Evolutionary conservation across 2,113 vertebrate genomes (phyloP).

Genomic region (Glareola pratincola): DNA sequence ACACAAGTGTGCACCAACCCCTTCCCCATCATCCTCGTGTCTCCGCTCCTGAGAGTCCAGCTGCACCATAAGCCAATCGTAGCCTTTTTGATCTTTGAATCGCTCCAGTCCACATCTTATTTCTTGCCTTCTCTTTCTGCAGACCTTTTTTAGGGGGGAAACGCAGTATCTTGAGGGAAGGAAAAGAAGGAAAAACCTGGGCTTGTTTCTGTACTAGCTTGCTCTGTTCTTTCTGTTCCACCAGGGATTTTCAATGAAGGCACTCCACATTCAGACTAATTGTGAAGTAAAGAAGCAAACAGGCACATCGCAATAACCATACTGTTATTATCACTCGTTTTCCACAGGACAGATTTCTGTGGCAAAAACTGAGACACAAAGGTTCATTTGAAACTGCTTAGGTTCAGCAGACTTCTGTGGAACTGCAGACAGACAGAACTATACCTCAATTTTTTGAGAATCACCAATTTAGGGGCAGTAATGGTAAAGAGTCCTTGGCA

Average conservation of each 20-base stretch:
- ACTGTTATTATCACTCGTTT: background rate
- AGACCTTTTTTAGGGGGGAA: background rate
- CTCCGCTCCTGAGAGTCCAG: background rate
- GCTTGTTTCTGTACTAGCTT: background rate
- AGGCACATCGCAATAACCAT: background rate
- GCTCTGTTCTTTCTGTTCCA: background rate
- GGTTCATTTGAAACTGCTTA: background rate
- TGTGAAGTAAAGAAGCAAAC: background rate
- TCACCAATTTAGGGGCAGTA: background rate
- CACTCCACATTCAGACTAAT: background rate
- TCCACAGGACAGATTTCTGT: background rate
- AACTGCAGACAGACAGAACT: background rate
- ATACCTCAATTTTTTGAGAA: background rate
- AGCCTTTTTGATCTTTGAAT: background rate
- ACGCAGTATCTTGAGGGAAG: background rate
- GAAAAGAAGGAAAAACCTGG: background rate
- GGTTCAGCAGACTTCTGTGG: background rate
- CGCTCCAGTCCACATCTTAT: background rate
- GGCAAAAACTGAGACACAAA: background rate
- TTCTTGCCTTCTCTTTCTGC: background rate
- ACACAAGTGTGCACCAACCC: background rate
- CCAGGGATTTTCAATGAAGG: background rate
- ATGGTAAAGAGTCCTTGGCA: background rate
- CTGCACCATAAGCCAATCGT: accelerated
- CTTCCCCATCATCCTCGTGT: background rate